phyloP scores from a whole-genome alignment of 2,797 vertebrate species.

The Poeciliopsis presidionis region DNA sequence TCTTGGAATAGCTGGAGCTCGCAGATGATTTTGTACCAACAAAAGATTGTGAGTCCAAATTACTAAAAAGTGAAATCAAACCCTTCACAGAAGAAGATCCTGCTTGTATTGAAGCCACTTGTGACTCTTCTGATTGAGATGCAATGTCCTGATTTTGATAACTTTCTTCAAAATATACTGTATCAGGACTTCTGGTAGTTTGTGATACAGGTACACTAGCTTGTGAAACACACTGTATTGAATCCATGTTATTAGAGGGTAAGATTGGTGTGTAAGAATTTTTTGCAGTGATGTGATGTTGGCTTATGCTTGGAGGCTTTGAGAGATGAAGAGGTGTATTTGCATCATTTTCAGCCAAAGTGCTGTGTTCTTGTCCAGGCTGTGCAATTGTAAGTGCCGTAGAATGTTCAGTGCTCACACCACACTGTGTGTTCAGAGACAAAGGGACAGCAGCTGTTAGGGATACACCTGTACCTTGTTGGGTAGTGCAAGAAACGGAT shows the following conservation, averaged over 20 bases:
- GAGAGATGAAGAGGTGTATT: slow-evolving; percentile 29
- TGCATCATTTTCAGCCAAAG: slow-evolving; percentile 4
- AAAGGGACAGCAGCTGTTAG: slow-evolving; percentile 19
- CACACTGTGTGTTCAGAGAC: slow-evolving; percentile 17
- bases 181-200: slow-evolving; percentile 19
- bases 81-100: slow-evolving; percentile 59
- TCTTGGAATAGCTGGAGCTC: slow-evolving; percentile 8
- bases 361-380: slow-evolving; percentile 7
- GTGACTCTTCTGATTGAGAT: slow-evolving; percentile 31
- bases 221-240: slow-evolving; percentile 37
- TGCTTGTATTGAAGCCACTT: slow-evolving; percentile 19
- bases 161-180: slow-evolving; percentile 8
- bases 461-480: slow-evolving; percentile 13
- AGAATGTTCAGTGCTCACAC: slow-evolving; percentile 26
- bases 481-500: slow-evolving; percentile 14
- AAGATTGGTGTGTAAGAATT: slow-evolving; percentile 30
- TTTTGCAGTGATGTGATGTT: slow-evolving; percentile 24
- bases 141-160: slow-evolving; percentile 18
- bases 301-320: slow-evolving; percentile 31
- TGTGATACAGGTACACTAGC: slow-evolving; percentile 21
- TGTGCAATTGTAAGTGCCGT: slow-evolving; percentile 14
- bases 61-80: slow-evolving; percentile 73
- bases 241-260: slow-evolving; percentile 19
- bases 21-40: slow-evolving; percentile 29
- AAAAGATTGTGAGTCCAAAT: slow-evolving; percentile 32